Evolutionary conservation across 37 sponge, comb jelly and placozoan species (phyloP), one percentile per base, ranked within the genome.

Genomic region (Geodia barretti): DNA sequence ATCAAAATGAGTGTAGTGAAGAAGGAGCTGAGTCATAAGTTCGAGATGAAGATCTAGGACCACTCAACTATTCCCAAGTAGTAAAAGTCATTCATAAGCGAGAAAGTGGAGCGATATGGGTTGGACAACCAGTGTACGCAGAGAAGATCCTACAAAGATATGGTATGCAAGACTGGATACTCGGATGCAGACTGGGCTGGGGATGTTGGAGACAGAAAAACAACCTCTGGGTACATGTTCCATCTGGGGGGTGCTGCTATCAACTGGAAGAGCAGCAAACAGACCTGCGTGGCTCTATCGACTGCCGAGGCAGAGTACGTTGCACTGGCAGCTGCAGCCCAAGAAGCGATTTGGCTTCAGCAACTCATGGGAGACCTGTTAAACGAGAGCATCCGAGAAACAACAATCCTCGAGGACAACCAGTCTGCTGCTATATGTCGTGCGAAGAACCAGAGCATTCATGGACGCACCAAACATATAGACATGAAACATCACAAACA

Each of bases 281-380:
- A 83, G 41, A 28, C 63, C 38, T 62, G 74, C 38, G 64, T 83
- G 21, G 71, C 75, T 30, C 69, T 79, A 21, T 79, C 79, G 28
- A 83, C 75, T 35, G 62, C 75, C 20, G 83, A 83, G 34, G 81
- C 76, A 41, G 87, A 87, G 43, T 87, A 79, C 41, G 60, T 80
- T 25, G 81, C 81, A 38, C 64, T 80, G 17, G 68, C 81, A 39
- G 68, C 71, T 69, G 75, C 87, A 66, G 70, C 80, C 26, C 87
- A 86, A 72, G 86, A 86, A 62, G 79, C 79, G 36, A 32, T 69
- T 20, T 86, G 87, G 87, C 28, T 86, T 35, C 41, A 67, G 64
- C 79, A 86, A 62, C 79, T 86, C 9, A 41, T 31, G 11, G 37
- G 71, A 11, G 81, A 80, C 26, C 34, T 68, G 24, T 23, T 23